A percentile compares a stretch with the other conserved stretches of the same genome.
These are phyloP conservation scores for Sinocyclocheilus maitianheensis DNA, from an alignment of 2,113 vertebrate genomes.

Conservation along the genomic window DNA sequence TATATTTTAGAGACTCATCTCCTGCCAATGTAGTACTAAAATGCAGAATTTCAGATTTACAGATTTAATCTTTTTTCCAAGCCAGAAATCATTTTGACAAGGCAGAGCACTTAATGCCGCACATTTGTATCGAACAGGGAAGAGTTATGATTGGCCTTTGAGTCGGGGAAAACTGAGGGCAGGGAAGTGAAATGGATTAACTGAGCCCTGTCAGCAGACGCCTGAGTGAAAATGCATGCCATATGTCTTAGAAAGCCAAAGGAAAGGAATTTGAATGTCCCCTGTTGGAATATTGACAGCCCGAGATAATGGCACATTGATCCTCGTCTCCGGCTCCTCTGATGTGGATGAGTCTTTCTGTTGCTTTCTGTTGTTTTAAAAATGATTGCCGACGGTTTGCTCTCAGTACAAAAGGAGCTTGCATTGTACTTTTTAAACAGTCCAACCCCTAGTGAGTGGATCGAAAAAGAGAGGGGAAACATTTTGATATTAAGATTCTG, in stretches of 20 bases:
- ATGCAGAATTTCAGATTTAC: constrained; percentile 41
- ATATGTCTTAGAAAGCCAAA: constrained; percentile 53
- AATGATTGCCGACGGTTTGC: constrained; percentile 45
- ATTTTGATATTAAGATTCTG: constrained; percentile 45
- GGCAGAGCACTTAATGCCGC: constrained; percentile 49
- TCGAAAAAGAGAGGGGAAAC: constrained; percentile 28
- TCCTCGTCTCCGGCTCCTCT: constrained; percentile 47
- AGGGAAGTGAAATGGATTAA: constrained; percentile 55
- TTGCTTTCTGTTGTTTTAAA: constrained; percentile 48
- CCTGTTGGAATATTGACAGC: constrained; percentile 54
- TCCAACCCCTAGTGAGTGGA: constrained; percentile 32
- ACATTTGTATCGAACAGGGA: constrained; percentile 45
- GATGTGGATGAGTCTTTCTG: constrained; percentile 46
- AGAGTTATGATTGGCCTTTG: constrained; percentile 55
- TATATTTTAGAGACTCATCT: constrained; percentile 9
- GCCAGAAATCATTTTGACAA: constrained; percentile 52
- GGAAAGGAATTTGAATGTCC: constrained; percentile 58
- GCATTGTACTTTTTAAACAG: constrained; percentile 40
- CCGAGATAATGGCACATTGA: constrained; percentile 59
- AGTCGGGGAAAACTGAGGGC: constrained; percentile 18
- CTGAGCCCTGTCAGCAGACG: constrained; percentile 48
- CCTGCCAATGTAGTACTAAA: neutral
- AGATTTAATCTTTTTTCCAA: constrained; percentile 39
- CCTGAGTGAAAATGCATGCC: constrained; percentile 44
- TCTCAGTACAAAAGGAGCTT: constrained; percentile 39